Evolutionary conservation across 2,888 invertebrate species (phyloP), one percentile per base, ranked within the genome.

Genomic region (Orthosia cruda): DNA sequence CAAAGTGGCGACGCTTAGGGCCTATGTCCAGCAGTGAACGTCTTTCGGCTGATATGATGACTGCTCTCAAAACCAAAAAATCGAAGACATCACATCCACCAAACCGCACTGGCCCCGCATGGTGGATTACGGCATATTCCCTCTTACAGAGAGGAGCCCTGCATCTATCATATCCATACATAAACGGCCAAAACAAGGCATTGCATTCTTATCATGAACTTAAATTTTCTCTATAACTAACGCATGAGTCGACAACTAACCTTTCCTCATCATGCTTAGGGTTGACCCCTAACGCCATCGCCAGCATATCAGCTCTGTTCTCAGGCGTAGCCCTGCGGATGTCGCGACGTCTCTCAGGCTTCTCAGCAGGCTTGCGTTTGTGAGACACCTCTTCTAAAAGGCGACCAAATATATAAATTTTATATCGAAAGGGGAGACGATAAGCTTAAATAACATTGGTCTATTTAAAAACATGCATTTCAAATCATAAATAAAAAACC

Each of bases 271-370:
- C 94, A 68, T 94, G 94, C 62, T 94, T 96, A 0, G 96, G 96
- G 85, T 97, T 94, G 68, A 96, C 96, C 0, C 97, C 97, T 45
- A 97, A 92, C 5, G 97, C 97, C 83, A 96, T 91, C 0, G 97
- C 97, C 81, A 97, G 91, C 68, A 97, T 96, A 61, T 97, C 97
- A 0, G 95, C 95, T 59, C 94, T 90, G 62, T 87, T 87, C 71
- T 89, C 91, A 26, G 90, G 77, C 20, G 89, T 73, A 26, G 76
- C 54, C 3, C 71, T 74, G 47, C 55, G 85, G 18, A 71, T 67
- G 63, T 64, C 88, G 20, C 77, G 86, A 2, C 81, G 77, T 18
- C 77, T 52, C 18, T 86, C 87, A 18, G 54, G 5, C 45, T 83
- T 81, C 65, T 85, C 89, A 0, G 72, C 26, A 0, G 80, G 74